phyloP scores from a whole-genome alignment of 2,113 vertebrate genomes.

The Erythrolamprus reginae region DNA sequence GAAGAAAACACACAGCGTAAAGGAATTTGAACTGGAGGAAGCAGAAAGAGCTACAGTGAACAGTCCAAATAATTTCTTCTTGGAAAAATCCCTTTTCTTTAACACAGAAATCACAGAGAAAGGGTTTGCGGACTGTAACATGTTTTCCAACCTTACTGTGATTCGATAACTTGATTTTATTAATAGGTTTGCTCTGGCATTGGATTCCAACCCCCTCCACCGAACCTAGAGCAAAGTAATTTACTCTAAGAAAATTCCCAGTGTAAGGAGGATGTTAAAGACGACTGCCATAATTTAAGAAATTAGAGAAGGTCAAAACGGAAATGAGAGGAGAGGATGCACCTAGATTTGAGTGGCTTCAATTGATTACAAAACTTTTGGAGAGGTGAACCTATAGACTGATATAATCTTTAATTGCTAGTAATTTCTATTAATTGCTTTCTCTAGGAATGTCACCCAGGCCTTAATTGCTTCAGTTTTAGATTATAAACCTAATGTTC shows the following conservation, averaged over 20 bases:
- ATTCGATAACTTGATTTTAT: background rate
- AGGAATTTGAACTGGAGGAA: background rate
- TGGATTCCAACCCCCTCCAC: fast-evolving
- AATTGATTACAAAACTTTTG: background rate
- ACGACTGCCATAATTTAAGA: background rate
- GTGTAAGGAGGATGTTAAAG: background rate
- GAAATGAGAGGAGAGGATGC: background rate
- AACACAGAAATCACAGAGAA: background rate
- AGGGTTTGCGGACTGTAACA: too few relatives aligned
- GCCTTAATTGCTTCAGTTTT: background rate
- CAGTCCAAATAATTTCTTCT: background rate
- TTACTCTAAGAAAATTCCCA: background rate
- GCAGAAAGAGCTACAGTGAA: background rate
- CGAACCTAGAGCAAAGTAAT: background rate
- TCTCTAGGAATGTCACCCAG: background rate
- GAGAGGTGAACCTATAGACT: background rate
- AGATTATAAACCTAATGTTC: background rate
- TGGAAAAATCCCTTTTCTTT: background rate
- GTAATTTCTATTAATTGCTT: background rate
- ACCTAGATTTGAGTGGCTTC: background rate
- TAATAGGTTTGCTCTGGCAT: background rate
- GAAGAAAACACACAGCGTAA: background rate
- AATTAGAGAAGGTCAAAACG: background rate
- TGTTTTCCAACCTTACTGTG: background rate
- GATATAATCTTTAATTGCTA: background rate